Percentiles rank a stretch among this genome's conserved stretches.
Conservation (phyloP, 2,113 vertebrate species). For the Oriolus oriolus region DNA sequence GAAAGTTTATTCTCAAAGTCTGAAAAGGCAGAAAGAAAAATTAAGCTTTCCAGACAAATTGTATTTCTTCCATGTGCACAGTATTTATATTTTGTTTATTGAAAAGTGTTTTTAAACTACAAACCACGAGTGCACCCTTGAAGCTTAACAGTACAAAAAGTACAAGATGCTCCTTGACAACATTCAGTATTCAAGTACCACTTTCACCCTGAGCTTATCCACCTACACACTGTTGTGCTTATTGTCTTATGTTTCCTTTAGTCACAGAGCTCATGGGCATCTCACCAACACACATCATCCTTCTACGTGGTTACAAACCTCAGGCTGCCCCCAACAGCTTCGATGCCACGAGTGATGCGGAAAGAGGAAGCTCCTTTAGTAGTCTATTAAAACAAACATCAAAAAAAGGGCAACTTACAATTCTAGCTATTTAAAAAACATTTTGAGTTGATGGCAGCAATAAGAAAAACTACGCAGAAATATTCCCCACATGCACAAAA, state of each 20-base stretch:
- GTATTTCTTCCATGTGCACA: background rate
- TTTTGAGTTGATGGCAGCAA: background rate
- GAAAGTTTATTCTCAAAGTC: background rate
- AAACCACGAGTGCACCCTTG: background rate
- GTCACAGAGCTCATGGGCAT: background rate
- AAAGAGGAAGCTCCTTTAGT: slow-evolving; percentile 96
- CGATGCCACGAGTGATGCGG: slow-evolving; percentile 89
- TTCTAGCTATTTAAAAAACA: background rate
- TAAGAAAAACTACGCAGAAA: background rate
- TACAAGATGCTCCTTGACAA: background rate
- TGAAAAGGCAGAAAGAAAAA: background rate
- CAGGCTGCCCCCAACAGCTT: slow-evolving; percentile 89
- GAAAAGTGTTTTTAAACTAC: background rate
- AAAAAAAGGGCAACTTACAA: background rate
- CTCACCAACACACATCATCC: background rate
- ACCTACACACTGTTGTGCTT: background rate
- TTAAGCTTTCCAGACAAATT: background rate
- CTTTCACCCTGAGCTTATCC: background rate
- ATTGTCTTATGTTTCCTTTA: background rate
- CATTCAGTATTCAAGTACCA: background rate
- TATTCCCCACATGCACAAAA: background rate
- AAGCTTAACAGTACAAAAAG: background rate
- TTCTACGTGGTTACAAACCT: slow-evolving; percentile 77
- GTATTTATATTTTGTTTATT: background rate
- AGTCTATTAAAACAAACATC: slow-evolving; percentile 71